phyloP scores from a whole-genome alignment of 2,888 invertebrate genomes.

The Thereva nobilitata region DNA sequence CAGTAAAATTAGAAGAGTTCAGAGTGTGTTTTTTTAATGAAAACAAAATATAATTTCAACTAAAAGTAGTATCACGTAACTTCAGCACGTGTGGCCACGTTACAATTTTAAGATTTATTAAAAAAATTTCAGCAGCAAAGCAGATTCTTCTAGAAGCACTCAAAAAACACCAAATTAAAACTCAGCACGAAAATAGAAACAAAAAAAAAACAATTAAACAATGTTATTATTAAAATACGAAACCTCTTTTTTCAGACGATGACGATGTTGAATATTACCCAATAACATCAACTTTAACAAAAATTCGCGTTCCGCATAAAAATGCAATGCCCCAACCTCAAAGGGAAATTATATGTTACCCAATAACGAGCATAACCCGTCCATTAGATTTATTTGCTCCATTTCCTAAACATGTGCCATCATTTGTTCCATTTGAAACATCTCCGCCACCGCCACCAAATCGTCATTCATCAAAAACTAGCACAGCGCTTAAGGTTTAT shows the following conservation, averaged over 20 bases:
- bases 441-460: conserved; percentile 75
- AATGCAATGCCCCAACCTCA: conserved; percentile 52
- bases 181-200: neutral
- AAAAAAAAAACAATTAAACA: neutral
- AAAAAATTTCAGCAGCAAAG: too few species aligned
- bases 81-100: too few species aligned
- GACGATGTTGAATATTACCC: conserved; percentile 79
- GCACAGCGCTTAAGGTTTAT: conserved; percentile 69
- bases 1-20: too few species aligned
- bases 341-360: conserved; percentile 67
- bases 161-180: conserved; percentile 5
- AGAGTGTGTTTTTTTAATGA: too few species aligned
- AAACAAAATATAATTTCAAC: too few species aligned
- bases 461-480: conserved; percentile 72
- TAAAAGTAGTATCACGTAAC: too few species aligned
- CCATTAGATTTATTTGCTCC: conserved; percentile 61
- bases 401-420: conserved; percentile 66
- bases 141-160: neutral
- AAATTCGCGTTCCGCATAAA: conserved; percentile 76
- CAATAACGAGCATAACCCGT: conserved; percentile 58
- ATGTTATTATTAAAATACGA: too few species aligned
- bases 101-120: too few species aligned
- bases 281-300: conserved; percentile 77
- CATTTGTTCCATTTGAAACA: conserved; percentile 62
- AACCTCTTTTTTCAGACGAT: conserved; percentile 67